Evolutionary conservation across 2,797 vertebrate species (phyloP).

Genomic region (Sarcoramphus papa): DNA sequence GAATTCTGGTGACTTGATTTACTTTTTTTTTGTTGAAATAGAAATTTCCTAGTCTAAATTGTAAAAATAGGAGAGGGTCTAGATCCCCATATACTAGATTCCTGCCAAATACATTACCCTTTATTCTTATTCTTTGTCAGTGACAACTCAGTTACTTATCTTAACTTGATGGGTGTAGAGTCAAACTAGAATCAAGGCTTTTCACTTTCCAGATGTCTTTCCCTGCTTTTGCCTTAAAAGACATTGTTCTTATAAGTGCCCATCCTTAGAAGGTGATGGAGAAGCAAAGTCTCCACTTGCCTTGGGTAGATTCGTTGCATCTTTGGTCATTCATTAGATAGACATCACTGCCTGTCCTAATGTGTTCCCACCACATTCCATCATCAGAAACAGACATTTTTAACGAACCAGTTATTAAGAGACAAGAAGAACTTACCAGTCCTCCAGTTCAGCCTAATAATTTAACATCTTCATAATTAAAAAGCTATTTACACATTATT

Average conservation of each 20-base stretch:
- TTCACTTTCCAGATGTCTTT: not conserved
- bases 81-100: not conserved
- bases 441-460: not conserved
- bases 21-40: not conserved
- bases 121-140: not conserved
- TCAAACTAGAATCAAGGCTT: not conserved
- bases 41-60: not conserved
- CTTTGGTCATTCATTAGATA: not conserved
- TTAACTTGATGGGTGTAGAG: not conserved
- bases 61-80: not conserved
- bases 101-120: not conserved
- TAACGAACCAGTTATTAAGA: not conserved
- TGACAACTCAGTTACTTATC: not conserved
- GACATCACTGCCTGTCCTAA: not conserved
- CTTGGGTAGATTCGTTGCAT: not conserved
- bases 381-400: not conserved
- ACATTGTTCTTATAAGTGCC: not conserved
- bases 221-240: not conserved
- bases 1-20: not conserved
- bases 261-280: not conserved
- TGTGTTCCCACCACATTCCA: not conserved
- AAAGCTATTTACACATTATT: not conserved
- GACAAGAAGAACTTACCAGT: not conserved
- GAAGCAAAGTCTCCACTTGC: not conserved
- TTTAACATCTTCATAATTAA: not conserved